A percentile compares a stretch with the other conserved stretches of the same genome.
These are phyloP conservation scores for Cylindroiulus punctatus DNA, from an alignment of 2,888 invertebrate genomes.

Conservation along the genomic window DNA sequence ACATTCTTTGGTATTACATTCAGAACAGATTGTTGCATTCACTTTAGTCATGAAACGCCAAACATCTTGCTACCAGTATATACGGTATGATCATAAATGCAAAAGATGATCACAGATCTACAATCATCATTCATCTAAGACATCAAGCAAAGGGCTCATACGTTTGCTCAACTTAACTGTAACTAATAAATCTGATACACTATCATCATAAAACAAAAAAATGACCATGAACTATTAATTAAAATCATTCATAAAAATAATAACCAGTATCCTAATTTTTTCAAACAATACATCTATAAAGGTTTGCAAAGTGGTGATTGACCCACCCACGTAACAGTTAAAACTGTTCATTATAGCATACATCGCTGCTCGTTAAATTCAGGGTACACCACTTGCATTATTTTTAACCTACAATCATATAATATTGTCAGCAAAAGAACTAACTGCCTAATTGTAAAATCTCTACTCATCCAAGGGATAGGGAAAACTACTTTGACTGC, in stretches of 20 bases:
- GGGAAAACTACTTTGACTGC: neutral
- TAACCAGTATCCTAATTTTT: neutral
- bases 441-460: conserved; percentile 17
- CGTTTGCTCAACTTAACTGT: neutral
- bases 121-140: conserved; percentile 2
- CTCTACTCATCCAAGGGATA: neutral
- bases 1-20: conserved; percentile 15
- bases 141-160: neutral
- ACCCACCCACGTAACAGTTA: neutral
- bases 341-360: neutral
- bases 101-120: neutral
- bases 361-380: neutral
- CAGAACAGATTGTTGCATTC: neutral
- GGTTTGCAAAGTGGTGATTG: neutral
- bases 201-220: neutral
- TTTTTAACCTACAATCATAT: neutral
- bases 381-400: neutral
- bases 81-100: neutral
- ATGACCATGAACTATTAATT: neutral
- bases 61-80: neutral
- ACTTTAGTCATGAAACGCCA: neutral
- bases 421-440: neutral
- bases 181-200: neutral
- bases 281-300: neutral
- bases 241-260: neutral